These are phyloP conservation scores for Proisotoma minuta DNA, from an alignment of 2,888 invertebrate species.

Conservation along the genomic window DNA sequence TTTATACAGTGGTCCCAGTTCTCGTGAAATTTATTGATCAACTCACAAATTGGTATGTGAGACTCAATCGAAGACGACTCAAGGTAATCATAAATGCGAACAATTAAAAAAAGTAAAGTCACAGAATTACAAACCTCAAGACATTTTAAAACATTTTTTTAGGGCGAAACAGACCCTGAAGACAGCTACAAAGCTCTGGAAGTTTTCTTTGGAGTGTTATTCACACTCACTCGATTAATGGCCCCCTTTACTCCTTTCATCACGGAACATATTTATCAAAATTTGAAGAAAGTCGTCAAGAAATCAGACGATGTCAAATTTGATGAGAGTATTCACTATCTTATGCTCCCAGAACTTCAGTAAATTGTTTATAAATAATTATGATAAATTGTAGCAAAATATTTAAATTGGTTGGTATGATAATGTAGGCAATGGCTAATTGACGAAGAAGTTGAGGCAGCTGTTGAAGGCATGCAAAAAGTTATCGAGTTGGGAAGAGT, in stretches of 20 bases:
- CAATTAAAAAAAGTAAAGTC: neutral
- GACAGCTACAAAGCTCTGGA: slow-evolving; percentile 81
- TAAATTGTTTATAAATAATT: slow-evolving; percentile 25
- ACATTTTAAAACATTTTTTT: slow-evolving; percentile 22
- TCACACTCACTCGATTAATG: slow-evolving; percentile 86
- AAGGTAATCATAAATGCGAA: slow-evolving; percentile 61
- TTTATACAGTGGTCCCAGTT: slow-evolving; percentile 92
- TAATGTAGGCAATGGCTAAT: slow-evolving; percentile 61
- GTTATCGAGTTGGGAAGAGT: slow-evolving; percentile 92
- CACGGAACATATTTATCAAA: slow-evolving; percentile 91
- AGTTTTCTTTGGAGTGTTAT: slow-evolving; percentile 81
- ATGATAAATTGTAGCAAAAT: neutral
- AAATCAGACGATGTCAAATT: slow-evolving; percentile 51
- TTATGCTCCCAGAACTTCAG: slow-evolving; percentile 74
- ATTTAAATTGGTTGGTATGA: neutral
- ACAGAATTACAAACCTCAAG: neutral
- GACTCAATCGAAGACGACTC: slow-evolving; percentile 89
- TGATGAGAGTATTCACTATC: slow-evolving; percentile 80
- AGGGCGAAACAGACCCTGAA: slow-evolving; percentile 72
- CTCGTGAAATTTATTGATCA: slow-evolving; percentile 95
- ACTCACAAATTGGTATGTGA: slow-evolving; percentile 97
- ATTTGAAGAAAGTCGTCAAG: slow-evolving; percentile 64
- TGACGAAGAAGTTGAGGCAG: slow-evolving; percentile 77
- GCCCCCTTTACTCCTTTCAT: slow-evolving; percentile 97
- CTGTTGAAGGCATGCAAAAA: slow-evolving; percentile 87